These are phyloP conservation scores for Chondrosia reniformis DNA, from an alignment of 37 sponge, comb jelly and placozoan species.

Conservation along the genomic window DNA sequence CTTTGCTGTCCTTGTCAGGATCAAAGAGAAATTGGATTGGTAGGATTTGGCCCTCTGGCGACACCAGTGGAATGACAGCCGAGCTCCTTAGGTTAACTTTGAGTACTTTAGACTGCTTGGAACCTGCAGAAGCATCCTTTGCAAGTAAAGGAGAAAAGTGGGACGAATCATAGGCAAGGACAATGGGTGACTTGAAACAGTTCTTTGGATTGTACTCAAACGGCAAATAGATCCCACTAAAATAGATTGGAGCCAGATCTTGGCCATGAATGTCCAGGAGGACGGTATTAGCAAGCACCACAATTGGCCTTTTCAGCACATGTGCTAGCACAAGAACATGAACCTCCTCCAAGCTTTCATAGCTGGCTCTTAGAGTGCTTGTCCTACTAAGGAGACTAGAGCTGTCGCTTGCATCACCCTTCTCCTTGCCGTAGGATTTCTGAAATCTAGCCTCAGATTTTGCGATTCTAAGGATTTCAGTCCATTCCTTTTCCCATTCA, in stretches of 20 bases:
- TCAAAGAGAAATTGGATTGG: conserved; percentile 75
- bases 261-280: conserved; percentile 65
- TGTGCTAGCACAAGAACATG: conserved; percentile 91
- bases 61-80: conserved; percentile 78
- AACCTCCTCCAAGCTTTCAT: conserved; percentile 92
- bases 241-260: conserved; percentile 87
- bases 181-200: conserved; percentile 87
- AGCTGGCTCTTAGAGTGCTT: conserved; percentile 48
- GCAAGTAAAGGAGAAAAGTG: conserved; percentile 93
- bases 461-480: conserved; percentile 68
- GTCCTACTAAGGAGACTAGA: conserved; percentile 13
- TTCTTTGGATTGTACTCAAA: conserved; percentile 68
- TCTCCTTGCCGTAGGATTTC: background rate
- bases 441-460: conserved; percentile 47
- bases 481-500: conserved; percentile 96
- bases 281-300: conserved; percentile 76
- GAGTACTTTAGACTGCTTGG: background rate
- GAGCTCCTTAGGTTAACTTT: conserved; percentile 27
- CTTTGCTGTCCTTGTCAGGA: conserved; percentile 38
- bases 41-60: conserved; percentile 65
- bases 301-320: conserved; percentile 80
- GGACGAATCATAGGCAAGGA: conserved; percentile 86
- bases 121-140: conserved; percentile 24
- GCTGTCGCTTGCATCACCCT: background rate
- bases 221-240: conserved; percentile 94